Percentiles rank a stretch among this genome's conserved stretches.
These are phyloP conservation scores for Epizoanthus ramosus DNA, from an alignment of 92 coral and sea anemone species.

Conservation along the genomic window DNA sequence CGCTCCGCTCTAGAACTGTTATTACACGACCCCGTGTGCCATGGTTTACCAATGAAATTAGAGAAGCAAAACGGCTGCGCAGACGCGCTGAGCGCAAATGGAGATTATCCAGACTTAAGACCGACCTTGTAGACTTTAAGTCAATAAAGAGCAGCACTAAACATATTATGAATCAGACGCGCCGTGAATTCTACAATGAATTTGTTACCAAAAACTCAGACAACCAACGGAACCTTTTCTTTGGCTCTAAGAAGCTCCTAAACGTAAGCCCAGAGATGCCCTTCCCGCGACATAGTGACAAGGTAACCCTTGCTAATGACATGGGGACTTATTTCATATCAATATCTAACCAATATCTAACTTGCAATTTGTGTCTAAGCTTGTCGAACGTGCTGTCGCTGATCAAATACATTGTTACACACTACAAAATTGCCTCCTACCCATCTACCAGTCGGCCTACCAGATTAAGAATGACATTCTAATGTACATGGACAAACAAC, in stretches of 20 bases:
- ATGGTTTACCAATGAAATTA: neutral
- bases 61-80: neutral
- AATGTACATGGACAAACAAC: too few relatives aligned
- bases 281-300: too few relatives aligned
- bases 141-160: neutral
- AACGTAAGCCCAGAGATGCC: neutral
- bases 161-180: slow-evolving; percentile 1
- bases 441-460: too few relatives aligned
- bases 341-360: too few relatives aligned
- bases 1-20: neutral
- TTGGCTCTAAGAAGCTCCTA: neutral
- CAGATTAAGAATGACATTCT: too few relatives aligned
- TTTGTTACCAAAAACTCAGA: neutral
- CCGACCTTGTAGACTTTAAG: neutral
- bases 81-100: slow-evolving; percentile 5
- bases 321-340: neutral
- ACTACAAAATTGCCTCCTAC: too few relatives aligned
- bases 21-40: neutral
- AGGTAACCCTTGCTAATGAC: neutral
- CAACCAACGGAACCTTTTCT: too few relatives aligned
- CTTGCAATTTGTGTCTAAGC: too few relatives aligned
- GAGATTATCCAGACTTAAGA: neutral
- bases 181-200: neutral
- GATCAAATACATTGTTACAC: too few relatives aligned
- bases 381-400: too few relatives aligned